Base-by-base conservation (phyloP, 2,113 vertebrate genomes). In the Saccopteryx bilineata region DNA sequence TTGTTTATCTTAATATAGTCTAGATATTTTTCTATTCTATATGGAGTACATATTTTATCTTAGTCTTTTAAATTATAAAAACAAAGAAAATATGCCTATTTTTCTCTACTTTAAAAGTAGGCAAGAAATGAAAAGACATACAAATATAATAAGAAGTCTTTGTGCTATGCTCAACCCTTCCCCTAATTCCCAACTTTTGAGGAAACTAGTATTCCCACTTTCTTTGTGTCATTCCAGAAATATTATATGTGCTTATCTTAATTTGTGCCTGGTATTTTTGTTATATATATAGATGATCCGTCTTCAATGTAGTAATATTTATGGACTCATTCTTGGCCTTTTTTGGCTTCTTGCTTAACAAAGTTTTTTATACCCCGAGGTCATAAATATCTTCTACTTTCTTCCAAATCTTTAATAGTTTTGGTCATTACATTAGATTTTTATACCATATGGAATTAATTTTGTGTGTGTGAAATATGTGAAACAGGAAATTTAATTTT, bases 101-200 rank as follows among this genome's bases (percentile, higher is more conserved):
- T 84, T 91, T 85, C 26, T 91, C 39, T 19, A 86, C 18, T 61
- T 94, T 76, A 81, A 87, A 92, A 83, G 76, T 21, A 93, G 26
- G 39, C 28, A 28, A 68, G 21, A 80, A 24, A 58, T 56, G 52
- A 68, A 94, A 63, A 17, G 56, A 11, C 9, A 33, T 31, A 17
- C 85, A 13, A n/a, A 46, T 1, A 61, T 2, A 61, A 61, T 14
- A 48, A 91, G 86, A 66, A 26, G 31, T 39, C 5, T 83, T 13
- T 50, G 21, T 75, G 28, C 46, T 28, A 9, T 9, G 7, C 6
- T 8, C 18, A 2, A 68, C 23, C 33, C 28, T 46, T 19, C 11
- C 8, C 31, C n/a, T 10, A 66, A 31, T 60, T 76, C 23, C 58
- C 48, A 87, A n/a, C 39, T 78, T 74, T 76, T 61, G 21, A 75